Conservation (phyloP, 2,888 invertebrate species). For the Mesorhabditis spiculigera region DNA sequence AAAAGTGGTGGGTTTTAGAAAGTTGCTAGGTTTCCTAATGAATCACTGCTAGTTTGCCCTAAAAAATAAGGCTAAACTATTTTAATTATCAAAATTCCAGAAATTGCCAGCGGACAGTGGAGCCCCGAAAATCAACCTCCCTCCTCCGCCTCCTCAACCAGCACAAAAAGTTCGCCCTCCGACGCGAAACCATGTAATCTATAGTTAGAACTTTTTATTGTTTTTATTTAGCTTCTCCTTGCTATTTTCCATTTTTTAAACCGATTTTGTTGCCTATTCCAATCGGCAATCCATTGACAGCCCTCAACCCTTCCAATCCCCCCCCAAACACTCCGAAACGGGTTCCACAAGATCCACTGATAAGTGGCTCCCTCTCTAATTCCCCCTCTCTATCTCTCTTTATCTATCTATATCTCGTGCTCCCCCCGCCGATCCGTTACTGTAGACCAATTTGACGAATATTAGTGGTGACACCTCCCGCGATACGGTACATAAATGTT, state of each 20-base stretch:
- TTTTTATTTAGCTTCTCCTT: too few species aligned
- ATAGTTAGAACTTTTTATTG: too few species aligned
- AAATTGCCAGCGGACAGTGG: not conserved
- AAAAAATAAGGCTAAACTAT: too few species aligned
- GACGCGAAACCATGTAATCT: too few species aligned
- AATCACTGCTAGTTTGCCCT: too few species aligned
- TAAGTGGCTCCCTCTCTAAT: not conserved
- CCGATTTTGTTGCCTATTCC: too few species aligned
- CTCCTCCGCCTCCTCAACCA: not conserved
- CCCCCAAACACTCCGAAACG: not conserved
- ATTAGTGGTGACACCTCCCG: constrained; percentile 4
- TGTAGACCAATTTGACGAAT: not conserved
- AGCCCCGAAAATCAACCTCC: constrained; percentile 1
- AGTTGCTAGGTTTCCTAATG: not conserved
- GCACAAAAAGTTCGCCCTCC: too few species aligned
- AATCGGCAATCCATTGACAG: too few species aligned
- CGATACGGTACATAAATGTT: constrained; percentile 5
- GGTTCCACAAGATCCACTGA: not conserved
- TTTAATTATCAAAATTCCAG: too few species aligned
- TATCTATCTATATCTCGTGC: not conserved
- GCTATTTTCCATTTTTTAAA: too few species aligned
- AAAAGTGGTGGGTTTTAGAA: not conserved
- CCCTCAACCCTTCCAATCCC: too few species aligned
- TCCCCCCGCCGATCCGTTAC: not conserved
- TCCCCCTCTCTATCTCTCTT: not conserved